Base-by-base conservation (phyloP, 2,113 vertebrate species). In the Scortum barcoo region DNA sequence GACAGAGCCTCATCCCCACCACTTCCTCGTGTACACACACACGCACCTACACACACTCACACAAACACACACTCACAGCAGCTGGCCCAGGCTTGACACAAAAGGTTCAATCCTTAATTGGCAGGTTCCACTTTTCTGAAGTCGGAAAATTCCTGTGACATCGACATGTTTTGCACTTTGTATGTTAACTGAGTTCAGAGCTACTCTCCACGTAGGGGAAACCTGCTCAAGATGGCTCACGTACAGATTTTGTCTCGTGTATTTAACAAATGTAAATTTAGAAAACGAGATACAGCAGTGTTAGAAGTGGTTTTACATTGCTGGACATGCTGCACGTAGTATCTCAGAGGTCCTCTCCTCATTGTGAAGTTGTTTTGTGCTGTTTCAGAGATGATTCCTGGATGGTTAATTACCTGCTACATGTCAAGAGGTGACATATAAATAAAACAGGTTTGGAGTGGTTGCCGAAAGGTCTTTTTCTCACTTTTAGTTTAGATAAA, bases 1-100 rank as follows among this genome's bases (percentile, higher is more conserved):
- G 91, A 93, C 90, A 93, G 92, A 90, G 88, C 76, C 65, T 92
- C 92, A 91, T 88, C 91, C 83, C 68, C 61, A 80, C 57, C 61
- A 80, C 75, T 91, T 91, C 88, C 90, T 89, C 84, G 65, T 56
- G 67, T 33, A 54, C 78, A 75, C 65, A 70, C 77, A 68, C 19
- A 68, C 73, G 84, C 78, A 76, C 57, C 81, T 63, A 73, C 68
- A 62, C 48, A 74, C 68, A 68, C 72, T 60, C 72, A 51, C 2
- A 13, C 50, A 73, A 74, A 60, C 33, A 58, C 69, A 77, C 71
- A 75, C 72, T 13, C 50, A 63, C 53, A 85, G 67, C 88, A 87
- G 84, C 89, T 88, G 87, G 85, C 28, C 83, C 36, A 50, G 77
- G 66, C 80, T 63, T 80, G 69, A 82, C 85, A 88, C 78, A 88